Evolutionary conservation across 2,113 vertebrate species (phyloP).

Genomic region (Lutjanus erythropterus): DNA sequence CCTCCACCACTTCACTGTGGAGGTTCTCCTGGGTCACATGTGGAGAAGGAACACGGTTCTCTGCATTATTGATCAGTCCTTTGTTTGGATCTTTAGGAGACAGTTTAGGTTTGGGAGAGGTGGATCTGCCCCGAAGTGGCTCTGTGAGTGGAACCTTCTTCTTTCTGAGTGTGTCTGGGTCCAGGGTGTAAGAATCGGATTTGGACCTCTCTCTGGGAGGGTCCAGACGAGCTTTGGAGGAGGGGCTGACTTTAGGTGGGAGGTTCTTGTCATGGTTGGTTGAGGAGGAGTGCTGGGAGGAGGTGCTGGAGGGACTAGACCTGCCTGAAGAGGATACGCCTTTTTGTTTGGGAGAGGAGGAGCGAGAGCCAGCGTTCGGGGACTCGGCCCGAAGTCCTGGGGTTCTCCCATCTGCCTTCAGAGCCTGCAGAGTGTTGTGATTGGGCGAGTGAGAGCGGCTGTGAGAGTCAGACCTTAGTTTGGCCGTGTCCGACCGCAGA

Average conservation of each 20-base stretch:
- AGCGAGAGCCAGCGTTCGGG: conserved; percentile 92
- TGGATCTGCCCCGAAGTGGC: conserved; percentile 93
- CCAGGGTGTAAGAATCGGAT: conserved; percentile 97
- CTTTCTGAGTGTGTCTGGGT: conserved; percentile 96
- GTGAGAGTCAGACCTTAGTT: conserved; percentile 96
- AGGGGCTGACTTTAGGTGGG: conserved; percentile 89
- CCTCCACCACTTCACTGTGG: conserved; percentile 97
- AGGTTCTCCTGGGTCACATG: conserved; percentile 98
- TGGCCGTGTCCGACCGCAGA: conserved; percentile 94
- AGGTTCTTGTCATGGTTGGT: conserved; percentile 92
- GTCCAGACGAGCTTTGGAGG: conserved; percentile 93
- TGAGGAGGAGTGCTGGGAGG: conserved; percentile 90
- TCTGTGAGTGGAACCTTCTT: conserved; percentile 96
- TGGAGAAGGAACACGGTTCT: conserved; percentile 94
- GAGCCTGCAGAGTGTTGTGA: conserved; percentile 96
- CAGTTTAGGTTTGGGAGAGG: conserved; percentile 96
- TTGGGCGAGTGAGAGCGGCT: conserved; percentile 97
- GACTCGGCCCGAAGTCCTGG: conserved; percentile 92
- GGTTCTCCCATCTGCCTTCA: conserved; percentile 93
- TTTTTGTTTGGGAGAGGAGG: conserved; percentile 96
- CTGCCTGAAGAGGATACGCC: conserved; percentile 86
- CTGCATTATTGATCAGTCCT: conserved; percentile 82
- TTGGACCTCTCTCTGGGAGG: conserved; percentile 97
- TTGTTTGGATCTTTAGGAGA: conserved; percentile 90
- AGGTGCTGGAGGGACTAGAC: conserved; percentile 88